Conservation (phyloP, 2,797 vertebrate species). For the Pitangus sulphuratus region DNA sequence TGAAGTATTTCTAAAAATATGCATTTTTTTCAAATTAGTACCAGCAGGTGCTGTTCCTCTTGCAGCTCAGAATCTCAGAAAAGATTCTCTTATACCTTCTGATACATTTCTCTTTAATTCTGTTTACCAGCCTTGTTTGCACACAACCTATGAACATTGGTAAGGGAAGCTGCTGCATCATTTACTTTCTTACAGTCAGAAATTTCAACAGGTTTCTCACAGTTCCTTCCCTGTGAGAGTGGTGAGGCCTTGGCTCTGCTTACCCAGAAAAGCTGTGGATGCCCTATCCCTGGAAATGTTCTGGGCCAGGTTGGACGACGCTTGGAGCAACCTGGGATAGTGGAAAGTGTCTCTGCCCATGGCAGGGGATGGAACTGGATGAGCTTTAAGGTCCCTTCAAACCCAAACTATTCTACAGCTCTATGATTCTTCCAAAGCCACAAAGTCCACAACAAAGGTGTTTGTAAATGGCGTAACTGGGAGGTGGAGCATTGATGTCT, state of each 20-base stretch:
- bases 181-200: not conserved
- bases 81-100: not conserved
- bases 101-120: not conserved
- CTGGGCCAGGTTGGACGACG: fast-evolving
- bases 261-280: not conserved
- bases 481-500: not conserved
- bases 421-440: not conserved
- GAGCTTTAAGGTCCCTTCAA: not conserved
- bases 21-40: not conserved
- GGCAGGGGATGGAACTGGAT: fast-evolving
- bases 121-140: not conserved
- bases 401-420: not conserved
- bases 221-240: not conserved
- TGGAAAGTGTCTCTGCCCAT: not conserved
- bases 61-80: not conserved
- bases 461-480: fast-evolving
- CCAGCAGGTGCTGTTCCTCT: not conserved
- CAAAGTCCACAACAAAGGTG: not conserved
- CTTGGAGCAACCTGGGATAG: fast-evolving
- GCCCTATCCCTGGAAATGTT: fast-evolving
- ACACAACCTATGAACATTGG: fast-evolving
- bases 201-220: not conserved
- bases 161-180: not conserved
- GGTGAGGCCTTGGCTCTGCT: fast-evolving
- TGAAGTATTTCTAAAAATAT: not conserved